Evolutionary conservation across 2,797 vertebrate genomes (phyloP), one percentile per base, ranked within the genome.

Genomic region (Alectoris magna): DNA sequence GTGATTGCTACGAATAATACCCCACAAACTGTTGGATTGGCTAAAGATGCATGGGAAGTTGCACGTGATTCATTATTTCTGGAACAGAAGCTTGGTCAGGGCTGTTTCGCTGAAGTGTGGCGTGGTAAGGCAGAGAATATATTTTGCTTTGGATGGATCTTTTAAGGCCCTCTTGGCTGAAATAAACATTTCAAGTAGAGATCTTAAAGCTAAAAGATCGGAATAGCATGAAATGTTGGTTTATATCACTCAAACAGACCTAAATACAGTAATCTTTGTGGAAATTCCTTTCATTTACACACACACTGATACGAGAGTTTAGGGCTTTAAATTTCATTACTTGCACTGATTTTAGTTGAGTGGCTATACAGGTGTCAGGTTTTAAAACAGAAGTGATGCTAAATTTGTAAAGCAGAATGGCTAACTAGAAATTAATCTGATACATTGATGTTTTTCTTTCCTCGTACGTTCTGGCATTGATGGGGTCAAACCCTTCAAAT

Each of bases 21-120:
- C 95, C 99, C 99, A 96, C 98, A 99, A 98, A 99, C 99, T 97
- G 94, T 98, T 98, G 99, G 99, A 98, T 98, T 99, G 98, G 98
- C 98, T 98, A 99, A 99, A 96, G 99, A 99, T 98, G 98, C 99
- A 97, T 99, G 99, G 99, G 99, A 99, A 98, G 98, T 99, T 97
- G 95, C 96, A 97, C 98, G 99, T 94, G 97, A 98, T 87, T 96
- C 98, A 80, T 98, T 99, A 97, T 97, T 92, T 97, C 97, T 99
- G 98, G 98, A 99, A 91, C 96, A 98, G 98, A 99, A 99, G 98
- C 98, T 99, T 97, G 99, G 99, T 96, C 99, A 99, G 91, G 99
- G 99, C 97, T 99, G 99, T 98, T 99, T 99, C 98, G 99, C 99
- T 97, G 99, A 99, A 97, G 99, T 99, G 96, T 99, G 99, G 98